phyloP scores from a whole-genome alignment of 2,797 vertebrate species.

The Xiphophorus birchmanni region DNA sequence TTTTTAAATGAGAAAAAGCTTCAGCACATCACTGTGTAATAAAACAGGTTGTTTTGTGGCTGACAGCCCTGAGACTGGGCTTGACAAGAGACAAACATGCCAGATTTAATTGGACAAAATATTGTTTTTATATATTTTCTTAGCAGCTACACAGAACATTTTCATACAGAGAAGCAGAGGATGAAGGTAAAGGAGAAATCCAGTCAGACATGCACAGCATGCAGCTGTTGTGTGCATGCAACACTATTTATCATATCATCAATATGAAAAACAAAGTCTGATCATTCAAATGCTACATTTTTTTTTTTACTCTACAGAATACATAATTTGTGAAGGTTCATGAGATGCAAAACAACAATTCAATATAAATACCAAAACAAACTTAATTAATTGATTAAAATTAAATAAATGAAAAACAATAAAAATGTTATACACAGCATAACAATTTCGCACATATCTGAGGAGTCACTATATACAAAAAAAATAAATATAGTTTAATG shows the following conservation, averaged over 20 bases:
- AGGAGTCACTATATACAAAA: constrained; percentile 75
- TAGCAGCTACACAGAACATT: constrained; percentile 58
- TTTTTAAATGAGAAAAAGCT: constrained; percentile 30
- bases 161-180: constrained; percentile 64
- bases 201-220: constrained; percentile 74
- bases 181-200: constrained; percentile 42
- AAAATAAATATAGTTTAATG: constrained; percentile 55
- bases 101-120: constrained; percentile 48
- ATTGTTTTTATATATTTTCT: constrained; percentile 46
- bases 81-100: constrained; percentile 43
- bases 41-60: constrained; percentile 38
- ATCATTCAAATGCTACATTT: constrained; percentile 77
- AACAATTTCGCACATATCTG: constrained; percentile 60
- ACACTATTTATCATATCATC: constrained; percentile 64
- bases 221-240: constrained; percentile 77
- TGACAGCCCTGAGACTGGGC: constrained; percentile 33
- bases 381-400: constrained; percentile 9
- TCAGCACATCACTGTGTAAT: constrained; percentile 43
- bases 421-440: constrained; percentile 63
- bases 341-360: constrained; percentile 64
- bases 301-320: constrained; percentile 52
- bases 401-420: constrained; percentile 11
- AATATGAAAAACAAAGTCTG: constrained; percentile 55
- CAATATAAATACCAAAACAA: constrained; percentile 42
- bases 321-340: constrained; percentile 59